Conservation (phyloP, 2,888 invertebrate species). For the Apodemia duryi region DNA sequence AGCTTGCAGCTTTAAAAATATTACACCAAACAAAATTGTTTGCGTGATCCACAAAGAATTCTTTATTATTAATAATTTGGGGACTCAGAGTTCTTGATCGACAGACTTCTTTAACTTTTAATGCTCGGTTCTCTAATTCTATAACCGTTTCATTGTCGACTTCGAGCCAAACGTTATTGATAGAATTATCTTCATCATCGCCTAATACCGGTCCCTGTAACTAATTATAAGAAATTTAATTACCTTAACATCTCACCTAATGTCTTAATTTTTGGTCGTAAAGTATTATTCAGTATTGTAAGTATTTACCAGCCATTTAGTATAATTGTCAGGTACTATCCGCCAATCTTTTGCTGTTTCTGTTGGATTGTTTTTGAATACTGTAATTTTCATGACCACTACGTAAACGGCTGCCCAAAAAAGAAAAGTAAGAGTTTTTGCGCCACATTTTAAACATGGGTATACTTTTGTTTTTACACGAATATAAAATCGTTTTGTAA, state of each 20-base stretch:
- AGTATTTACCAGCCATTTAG: conserved; percentile 60
- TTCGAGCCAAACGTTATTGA: conserved; percentile 50
- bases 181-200: conserved; percentile 48
- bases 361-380: conserved; percentile 62
- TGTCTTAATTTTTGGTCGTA: too few species aligned
- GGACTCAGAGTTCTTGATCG: conserved; percentile 47
- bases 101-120: conserved; percentile 70
- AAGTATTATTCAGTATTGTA: neutral
- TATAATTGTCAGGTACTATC: conserved; percentile 67
- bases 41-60: conserved; percentile 84
- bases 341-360: conserved; percentile 59
- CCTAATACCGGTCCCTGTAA: conserved; percentile 63
- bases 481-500: conserved; percentile 55
- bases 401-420: conserved; percentile 71
- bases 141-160: conserved; percentile 57
- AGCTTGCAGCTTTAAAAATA: conserved; percentile 87
- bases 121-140: conserved; percentile 72
- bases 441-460: conserved; percentile 65
- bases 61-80: conserved; percentile 83
- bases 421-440: conserved; percentile 66
- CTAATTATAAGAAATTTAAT: conserved; percentile 33
- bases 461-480: conserved; percentile 54
- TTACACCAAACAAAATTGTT: conserved; percentile 87
- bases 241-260: neutral
- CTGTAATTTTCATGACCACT: conserved; percentile 69